These are phyloP conservation scores for Bhutanitis thaidina DNA, from an alignment of 2,888 invertebrate genomes.

Conservation along the genomic window DNA sequence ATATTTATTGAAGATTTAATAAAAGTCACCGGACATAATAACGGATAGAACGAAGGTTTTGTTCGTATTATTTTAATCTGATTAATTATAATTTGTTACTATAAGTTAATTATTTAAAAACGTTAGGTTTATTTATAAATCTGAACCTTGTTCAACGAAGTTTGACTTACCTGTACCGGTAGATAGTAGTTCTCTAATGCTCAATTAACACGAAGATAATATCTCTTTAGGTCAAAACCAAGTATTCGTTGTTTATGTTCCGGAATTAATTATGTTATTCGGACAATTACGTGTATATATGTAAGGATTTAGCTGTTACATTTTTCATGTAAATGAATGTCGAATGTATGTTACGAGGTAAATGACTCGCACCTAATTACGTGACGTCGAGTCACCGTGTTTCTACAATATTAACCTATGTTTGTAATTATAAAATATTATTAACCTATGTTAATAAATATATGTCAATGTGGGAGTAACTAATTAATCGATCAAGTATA, in stretches of 20 bases:
- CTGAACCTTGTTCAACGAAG: conserved; percentile 46
- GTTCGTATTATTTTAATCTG: conserved; percentile 19
- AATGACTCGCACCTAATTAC: neutral
- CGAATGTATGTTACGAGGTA: neutral
- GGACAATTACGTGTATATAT: neutral
- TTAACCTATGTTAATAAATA: no score
- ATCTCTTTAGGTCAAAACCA: conserved; percentile 72
- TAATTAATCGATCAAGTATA: no score
- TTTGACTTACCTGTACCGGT: conserved; percentile 36
- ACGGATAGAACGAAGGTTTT: conserved; percentile 39
- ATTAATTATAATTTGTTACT: conserved; percentile 11
- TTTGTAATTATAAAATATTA: no score
- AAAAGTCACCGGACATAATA: conserved; percentile 25
- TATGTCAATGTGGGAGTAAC: no score
- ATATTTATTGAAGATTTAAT: no score
- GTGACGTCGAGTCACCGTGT: no score
- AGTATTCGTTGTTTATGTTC: conserved; percentile 41
- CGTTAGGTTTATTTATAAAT: conserved; percentile 7
- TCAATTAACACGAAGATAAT: conserved; percentile 54
- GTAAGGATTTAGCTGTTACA: neutral
- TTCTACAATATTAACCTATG: no score
- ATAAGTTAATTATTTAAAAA: neutral
- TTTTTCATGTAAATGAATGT: neutral
- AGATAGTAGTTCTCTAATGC: conserved; percentile 44
- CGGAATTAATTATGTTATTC: conserved; percentile 20